Evolutionary conservation across 2,797 vertebrate genomes (phyloP).

Genomic region (Pygocentrus nattereri): DNA sequence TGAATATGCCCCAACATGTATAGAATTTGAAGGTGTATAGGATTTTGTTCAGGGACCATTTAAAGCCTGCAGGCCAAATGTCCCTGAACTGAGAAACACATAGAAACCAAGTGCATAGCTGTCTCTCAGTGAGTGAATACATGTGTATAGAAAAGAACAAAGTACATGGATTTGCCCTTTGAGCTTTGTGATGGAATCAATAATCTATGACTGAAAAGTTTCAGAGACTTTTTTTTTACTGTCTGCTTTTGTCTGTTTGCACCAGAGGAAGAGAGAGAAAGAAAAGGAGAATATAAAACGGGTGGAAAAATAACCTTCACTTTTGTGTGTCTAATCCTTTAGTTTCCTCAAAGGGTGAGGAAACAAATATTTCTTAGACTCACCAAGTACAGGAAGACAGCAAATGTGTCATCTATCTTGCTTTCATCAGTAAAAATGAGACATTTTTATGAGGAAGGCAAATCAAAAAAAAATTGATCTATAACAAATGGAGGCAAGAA

Average conservation of each 20-base stretch:
- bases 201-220: conserved; percentile 36
- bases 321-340: conserved; percentile 16
- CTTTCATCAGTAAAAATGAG: conserved; percentile 35
- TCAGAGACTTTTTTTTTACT: not conserved
- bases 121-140: conserved; percentile 3
- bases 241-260: not conserved
- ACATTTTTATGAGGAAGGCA: conserved; percentile 23
- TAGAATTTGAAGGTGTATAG: conserved; percentile 20
- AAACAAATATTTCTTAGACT: conserved; percentile 22
- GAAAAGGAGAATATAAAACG: not conserved
- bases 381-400: not conserved
- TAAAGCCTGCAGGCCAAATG: conserved; percentile 59
- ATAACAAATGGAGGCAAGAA: conserved; percentile 18
- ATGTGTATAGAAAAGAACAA: conserved; percentile 26
- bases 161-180: conserved; percentile 40
- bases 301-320: not conserved
- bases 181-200: conserved; percentile 6
- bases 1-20: not conserved
- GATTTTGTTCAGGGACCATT: conserved; percentile 66
- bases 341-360: not conserved
- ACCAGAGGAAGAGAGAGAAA: not conserved
- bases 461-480: conserved; percentile 29
- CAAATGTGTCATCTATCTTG: conserved; percentile 6
- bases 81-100: not conserved
- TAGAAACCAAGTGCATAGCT: not conserved